Conservation (phyloP, 1,140 invertebrate species). For the Heterodera schachtii region DNA sequence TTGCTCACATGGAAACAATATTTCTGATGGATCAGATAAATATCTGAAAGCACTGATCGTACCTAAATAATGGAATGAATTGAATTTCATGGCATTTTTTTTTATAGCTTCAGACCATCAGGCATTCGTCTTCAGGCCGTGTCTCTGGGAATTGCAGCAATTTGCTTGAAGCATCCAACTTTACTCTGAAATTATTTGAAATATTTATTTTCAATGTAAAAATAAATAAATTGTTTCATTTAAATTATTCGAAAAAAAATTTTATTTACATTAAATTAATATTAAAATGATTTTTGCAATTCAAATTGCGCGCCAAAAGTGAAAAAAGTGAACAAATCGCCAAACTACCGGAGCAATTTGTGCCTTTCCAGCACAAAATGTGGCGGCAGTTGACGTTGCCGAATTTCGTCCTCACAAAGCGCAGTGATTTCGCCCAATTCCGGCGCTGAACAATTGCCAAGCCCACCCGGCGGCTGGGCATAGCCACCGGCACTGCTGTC, state of each 20-base stretch:
- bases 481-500: background rate
- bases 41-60: slow-evolving; percentile 48
- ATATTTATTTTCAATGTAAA: too few relatives aligned
- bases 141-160: slow-evolving; percentile 49
- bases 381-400: slow-evolving; percentile 17
- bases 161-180: slow-evolving; percentile 49
- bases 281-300: background rate
- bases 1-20: slow-evolving; percentile 50
- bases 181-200: slow-evolving; percentile 37
- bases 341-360: slow-evolving; percentile 33
- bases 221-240: too few relatives aligned
- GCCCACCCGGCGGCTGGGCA: background rate
- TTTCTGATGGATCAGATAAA: slow-evolving; percentile 55
- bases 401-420: slow-evolving; percentile 44
- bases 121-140: slow-evolving; percentile 43
- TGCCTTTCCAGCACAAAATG: slow-evolving; percentile 48
- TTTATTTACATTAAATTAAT: background rate
- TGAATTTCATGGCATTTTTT: background rate
- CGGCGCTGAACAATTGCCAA: background rate
- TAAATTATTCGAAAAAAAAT: too few relatives aligned
- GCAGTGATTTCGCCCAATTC: slow-evolving; percentile 38
- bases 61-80: slow-evolving; percentile 7
- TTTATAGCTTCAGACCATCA: slow-evolving; percentile 36
- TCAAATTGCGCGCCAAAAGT: background rate
- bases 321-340: background rate